Conservation (phyloP, 2,113 vertebrate species). For the Eudyptes chrysolophus region DNA sequence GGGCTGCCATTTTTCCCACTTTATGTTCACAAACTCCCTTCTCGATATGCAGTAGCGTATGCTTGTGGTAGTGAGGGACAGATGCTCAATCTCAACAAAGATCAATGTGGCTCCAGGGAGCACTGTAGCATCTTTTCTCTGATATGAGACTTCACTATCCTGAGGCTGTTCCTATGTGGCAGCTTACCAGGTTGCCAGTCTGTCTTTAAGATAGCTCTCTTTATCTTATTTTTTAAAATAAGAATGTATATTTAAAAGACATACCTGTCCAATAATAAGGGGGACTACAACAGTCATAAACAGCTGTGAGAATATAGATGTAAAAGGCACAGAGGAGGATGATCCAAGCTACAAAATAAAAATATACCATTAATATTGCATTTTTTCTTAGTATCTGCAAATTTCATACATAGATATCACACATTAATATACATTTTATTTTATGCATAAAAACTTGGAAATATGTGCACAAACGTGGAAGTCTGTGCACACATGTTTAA, state of each 20-base stretch:
- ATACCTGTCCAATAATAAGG: conserved; percentile 94
- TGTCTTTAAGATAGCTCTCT: conserved; percentile 45
- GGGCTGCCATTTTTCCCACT: conserved; percentile 22
- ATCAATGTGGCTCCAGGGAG: conserved; percentile 47
- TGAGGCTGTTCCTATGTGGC: conserved; percentile 22
- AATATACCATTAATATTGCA: conserved; percentile 7
- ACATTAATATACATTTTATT: background rate
- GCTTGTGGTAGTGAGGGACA: conserved; percentile 40
- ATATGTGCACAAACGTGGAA: background rate
- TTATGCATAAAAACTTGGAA: background rate
- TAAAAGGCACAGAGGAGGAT: conserved; percentile 94
- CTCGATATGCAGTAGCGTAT: background rate
- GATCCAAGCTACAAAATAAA: conserved; percentile 88
- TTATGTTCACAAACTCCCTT: conserved; percentile 17
- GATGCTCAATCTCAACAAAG: conserved; percentile 42
- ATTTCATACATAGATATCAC: background rate
- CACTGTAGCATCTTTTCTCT: conserved; percentile 33
- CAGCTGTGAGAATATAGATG: conserved; percentile 97
- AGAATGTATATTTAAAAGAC: conserved; percentile 63
- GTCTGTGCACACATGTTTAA: background rate
- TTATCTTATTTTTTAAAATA: conserved; percentile 50
- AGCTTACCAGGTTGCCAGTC: conserved; percentile 12
- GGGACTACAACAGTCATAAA: conserved; percentile 97
- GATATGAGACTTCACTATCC: conserved; percentile 49
- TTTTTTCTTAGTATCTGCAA: background rate